Evolutionary conservation across 2,113 vertebrate genomes (phyloP).

Genomic region (Eurypyga helias): DNA sequence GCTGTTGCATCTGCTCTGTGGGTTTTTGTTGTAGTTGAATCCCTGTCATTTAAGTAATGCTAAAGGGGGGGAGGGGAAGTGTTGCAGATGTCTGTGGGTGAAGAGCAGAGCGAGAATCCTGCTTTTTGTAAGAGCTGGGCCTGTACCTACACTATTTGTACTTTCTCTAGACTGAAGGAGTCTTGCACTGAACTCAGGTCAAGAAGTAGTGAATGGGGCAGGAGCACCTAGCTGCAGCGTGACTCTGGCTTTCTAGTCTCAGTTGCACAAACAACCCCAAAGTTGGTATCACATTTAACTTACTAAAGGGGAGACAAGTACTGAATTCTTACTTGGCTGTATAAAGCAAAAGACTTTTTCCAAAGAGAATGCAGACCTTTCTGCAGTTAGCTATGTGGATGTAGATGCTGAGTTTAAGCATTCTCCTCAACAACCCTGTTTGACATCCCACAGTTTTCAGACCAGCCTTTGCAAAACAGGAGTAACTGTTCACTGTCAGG

Average conservation of each 20-base stretch:
- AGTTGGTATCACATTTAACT: neutral
- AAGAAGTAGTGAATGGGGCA: neutral
- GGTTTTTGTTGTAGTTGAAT: neutral
- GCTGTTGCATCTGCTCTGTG: neutral
- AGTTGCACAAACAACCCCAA: neutral
- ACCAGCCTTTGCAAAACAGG: neutral
- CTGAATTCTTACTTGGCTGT: neutral
- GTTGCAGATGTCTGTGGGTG: too few species aligned
- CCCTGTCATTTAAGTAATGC: neutral
- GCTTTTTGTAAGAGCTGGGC: neutral
- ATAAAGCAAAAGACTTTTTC: neutral
- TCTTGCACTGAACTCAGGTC: neutral
- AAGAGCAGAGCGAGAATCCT: neutral
- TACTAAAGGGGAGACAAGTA: neutral
- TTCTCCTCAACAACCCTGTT: neutral
- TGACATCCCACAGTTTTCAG: too few species aligned
- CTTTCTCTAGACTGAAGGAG: neutral
- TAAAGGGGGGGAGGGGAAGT: neutral
- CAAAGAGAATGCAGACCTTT: neutral
- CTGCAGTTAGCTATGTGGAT: neutral
- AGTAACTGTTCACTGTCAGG: neutral
- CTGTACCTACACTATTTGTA: accelerated
- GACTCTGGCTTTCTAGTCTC: neutral
- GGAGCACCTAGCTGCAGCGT: neutral
- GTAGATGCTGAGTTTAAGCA: neutral